Evolutionary conservation across 2,113 vertebrate genomes (phyloP).

Genomic region (Oncorhynchus keta): DNA sequence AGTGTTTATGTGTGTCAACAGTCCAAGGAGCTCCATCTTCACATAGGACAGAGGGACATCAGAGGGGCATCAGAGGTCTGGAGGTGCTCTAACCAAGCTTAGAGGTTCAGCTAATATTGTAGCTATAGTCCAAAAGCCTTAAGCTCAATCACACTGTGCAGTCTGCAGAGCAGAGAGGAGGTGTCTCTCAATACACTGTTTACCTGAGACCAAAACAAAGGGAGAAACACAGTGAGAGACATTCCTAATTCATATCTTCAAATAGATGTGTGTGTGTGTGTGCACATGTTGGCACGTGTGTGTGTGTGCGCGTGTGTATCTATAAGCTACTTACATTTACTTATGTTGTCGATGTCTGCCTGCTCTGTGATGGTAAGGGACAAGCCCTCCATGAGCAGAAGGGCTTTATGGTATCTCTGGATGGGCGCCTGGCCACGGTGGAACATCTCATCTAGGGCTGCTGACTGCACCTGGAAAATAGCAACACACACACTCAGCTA

Average conservation of each 20-base stretch:
- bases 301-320: background rate
- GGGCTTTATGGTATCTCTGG: slow-evolving; percentile 89
- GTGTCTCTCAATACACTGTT: slow-evolving; percentile 88
- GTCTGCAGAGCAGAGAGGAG: slow-evolving; percentile 74
- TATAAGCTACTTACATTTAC: slow-evolving; percentile 79
- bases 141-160: slow-evolving; percentile 70
- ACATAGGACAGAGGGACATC: slow-evolving; percentile 4
- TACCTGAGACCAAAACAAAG: slow-evolving; percentile 73
- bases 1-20: slow-evolving; percentile 51
- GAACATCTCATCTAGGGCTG: slow-evolving; percentile 95
- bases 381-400: slow-evolving; percentile 88
- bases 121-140: background rate
- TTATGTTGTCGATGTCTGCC: slow-evolving; percentile 82
- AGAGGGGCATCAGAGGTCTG: no score
- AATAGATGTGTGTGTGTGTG: background rate
- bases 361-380: slow-evolving; percentile 81
- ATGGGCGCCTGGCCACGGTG: slow-evolving; percentile 81
- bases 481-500: background rate
- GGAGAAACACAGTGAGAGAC: background rate
- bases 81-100: no score
- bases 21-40: slow-evolving; percentile 27
- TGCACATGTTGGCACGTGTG: background rate
- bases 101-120: slow-evolving; percentile 18
- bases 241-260: background rate
- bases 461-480: slow-evolving; percentile 82